A percentile compares a stretch with the other conserved stretches of the same genome.
Evolutionary conservation across 2,888 invertebrate genomes (phyloP).

Genomic region (Philhelius pedissequus): DNA sequence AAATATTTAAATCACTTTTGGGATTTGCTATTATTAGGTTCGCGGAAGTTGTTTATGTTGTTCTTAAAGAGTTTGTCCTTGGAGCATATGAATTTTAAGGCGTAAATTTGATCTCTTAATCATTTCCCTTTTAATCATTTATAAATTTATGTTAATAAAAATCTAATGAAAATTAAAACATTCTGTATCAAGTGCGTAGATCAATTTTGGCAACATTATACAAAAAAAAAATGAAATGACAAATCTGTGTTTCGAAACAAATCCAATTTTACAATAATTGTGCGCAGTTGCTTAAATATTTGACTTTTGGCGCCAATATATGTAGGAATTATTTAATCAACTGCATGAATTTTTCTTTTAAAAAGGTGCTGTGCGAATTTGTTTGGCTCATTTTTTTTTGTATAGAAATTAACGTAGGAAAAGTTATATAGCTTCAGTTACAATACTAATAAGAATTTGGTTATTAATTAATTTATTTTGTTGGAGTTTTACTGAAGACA

Average conservation of each 20-base stretch:
- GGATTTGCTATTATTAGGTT: conserved; percentile 29
- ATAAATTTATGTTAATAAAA: background rate
- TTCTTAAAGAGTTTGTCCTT: conserved; percentile 49
- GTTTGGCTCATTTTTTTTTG: too few species aligned
- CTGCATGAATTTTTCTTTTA: too few species aligned
- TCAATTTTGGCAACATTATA: background rate
- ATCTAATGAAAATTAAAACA: background rate
- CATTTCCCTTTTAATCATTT: background rate
- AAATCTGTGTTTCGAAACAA: background rate
- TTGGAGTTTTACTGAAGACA: too few species aligned
- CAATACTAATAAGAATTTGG: too few species aligned
- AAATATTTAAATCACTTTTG: conserved; percentile 44
- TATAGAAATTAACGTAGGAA: too few species aligned
- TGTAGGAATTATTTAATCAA: background rate
- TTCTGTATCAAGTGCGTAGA: background rate
- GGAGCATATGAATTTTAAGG: conserved; percentile 23
- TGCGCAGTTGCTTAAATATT: background rate
- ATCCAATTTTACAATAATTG: background rate
- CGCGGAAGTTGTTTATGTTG: conserved; percentile 45
- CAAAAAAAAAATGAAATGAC: background rate
- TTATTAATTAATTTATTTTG: too few species aligned
- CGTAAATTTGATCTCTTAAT: conserved; percentile 19
- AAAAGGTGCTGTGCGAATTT: too few species aligned
- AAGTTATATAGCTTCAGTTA: too few species aligned
- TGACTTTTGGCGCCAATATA: conserved; percentile 4